These are phyloP conservation scores for Ptilonorhynchus violaceus DNA, from an alignment of 2,113 vertebrate species.

Conservation along the genomic window DNA sequence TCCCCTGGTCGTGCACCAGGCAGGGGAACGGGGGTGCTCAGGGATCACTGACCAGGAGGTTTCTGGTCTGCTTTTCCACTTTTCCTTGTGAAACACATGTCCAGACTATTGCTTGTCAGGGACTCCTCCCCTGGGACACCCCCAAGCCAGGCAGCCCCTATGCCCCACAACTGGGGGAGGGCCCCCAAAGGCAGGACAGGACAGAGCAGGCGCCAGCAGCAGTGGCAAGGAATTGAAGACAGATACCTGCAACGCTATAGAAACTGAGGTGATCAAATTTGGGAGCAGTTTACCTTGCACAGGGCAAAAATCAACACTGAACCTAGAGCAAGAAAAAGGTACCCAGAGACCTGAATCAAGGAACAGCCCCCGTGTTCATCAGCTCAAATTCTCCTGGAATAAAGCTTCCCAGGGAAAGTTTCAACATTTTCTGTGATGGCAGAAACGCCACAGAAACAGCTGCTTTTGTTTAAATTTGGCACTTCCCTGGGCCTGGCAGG, in stretches of 20 bases:
- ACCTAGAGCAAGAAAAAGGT: background rate
- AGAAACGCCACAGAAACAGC: background rate
- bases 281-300: background rate
- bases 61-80: background rate
- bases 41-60: background rate
- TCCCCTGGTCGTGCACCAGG: background rate
- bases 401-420: background rate
- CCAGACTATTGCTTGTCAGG: background rate
- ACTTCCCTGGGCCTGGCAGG: background rate
- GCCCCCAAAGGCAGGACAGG: background rate
- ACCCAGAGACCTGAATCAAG: background rate
- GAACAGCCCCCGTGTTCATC: background rate
- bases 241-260: background rate
- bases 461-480: background rate
- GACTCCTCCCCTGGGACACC: no score
- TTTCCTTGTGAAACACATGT: background rate
- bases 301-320: background rate
- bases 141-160: background rate
- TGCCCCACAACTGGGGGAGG: background rate
- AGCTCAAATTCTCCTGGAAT: background rate
- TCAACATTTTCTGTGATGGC: background rate
- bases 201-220: fast-evolving
- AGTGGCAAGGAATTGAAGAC: background rate
- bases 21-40: fast-evolving
- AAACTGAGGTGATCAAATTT: background rate